Base-by-base conservation (phyloP, 2,888 invertebrate genomes). In the Pseudoips prasinana region DNA sequence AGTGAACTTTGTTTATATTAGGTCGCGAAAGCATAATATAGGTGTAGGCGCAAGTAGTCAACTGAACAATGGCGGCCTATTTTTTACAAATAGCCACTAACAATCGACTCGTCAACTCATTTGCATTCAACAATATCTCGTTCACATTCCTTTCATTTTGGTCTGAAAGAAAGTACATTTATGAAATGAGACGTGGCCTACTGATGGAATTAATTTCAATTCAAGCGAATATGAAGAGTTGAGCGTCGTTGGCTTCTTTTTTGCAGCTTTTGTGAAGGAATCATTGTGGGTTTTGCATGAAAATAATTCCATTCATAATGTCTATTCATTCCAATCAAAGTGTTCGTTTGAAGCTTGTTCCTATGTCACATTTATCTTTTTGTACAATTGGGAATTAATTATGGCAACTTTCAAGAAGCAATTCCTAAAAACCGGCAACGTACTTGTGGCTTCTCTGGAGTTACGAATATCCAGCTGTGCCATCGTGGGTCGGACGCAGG, bases 61-160 rank as follows among this genome's bases (percentile, higher is more conserved):
- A 70, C 78, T 78, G 73, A 52, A 48, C 44, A 48, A 58, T 59
- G 45, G 46, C 66, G 76, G 79, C 83, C 83, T 73, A 82, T 83
- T 79, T 83, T 74, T 47, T 40, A 34, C 34, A 70, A 75, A 78
- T 73, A 68, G 69, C 60, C 71, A 70, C 64, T 72, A 73, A 75
- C 73, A 73, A 76, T 73, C 69, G 64, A 56, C 64, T 65, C 67
- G 58, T 70, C 71, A 73, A 71, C 67, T 71, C 69, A 76, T 74
- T 77, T 72, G 72, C 68, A 58, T 66, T 44, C 56, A 72, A 73
- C 73, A 73, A 71, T 70, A 63, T 69, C 63, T 65, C 61, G 55
- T 58, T 69, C 62, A 58, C 63, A 71, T 76, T 74, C 62, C 61
- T 63, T 68, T 64, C 57, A 64, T 57, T 48, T 41, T 57, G 33